A percentile compares a stretch with the other conserved stretches of the same genome.
Evolutionary conservation across 2,888 invertebrate species (phyloP).

Genomic region (Apotomis turbidana): DNA sequence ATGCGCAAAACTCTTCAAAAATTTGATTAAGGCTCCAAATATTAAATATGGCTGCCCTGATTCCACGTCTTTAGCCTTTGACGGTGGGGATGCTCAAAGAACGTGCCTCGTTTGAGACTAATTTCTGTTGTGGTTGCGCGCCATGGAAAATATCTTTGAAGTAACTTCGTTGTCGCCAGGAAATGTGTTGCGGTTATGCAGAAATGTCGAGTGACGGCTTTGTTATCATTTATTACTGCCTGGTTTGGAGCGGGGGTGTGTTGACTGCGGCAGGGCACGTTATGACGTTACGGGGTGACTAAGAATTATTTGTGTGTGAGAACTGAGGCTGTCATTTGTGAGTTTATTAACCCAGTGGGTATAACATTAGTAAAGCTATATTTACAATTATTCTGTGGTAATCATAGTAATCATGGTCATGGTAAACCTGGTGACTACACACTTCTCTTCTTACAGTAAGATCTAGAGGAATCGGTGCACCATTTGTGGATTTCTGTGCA

Average conservation of each 20-base stretch:
- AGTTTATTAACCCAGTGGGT: too few relatives aligned
- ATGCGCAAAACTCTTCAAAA: not conserved
- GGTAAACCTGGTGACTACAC: too few relatives aligned
- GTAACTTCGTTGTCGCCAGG: conserved; percentile 37
- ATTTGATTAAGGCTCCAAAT: not conserved
- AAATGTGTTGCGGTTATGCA: conserved; percentile 37
- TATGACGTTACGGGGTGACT: not conserved
- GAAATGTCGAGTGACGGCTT: conserved; percentile 29
- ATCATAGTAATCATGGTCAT: too few relatives aligned
- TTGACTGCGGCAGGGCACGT: not conserved
- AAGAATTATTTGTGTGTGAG: not conserved
- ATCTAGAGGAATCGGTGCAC: too few relatives aligned
- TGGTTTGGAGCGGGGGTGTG: conserved; percentile 7
- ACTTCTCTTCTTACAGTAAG: too few relatives aligned
- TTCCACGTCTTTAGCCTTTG: conserved; percentile 25
- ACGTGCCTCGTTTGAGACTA: conserved; percentile 39
- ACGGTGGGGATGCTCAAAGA: conserved; percentile 34
- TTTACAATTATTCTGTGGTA: too few relatives aligned
- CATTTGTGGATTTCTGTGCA: too few relatives aligned
- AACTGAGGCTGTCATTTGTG: too few relatives aligned
- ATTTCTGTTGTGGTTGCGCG: conserved; percentile 36
- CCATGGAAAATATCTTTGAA: conserved; percentile 40
- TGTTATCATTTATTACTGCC: conserved; percentile 32
- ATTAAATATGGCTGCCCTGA: not conserved
- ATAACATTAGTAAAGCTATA: too few relatives aligned